Conservation (phyloP, 1,140 invertebrate genomes). For the Meteorus sp. region DNA sequence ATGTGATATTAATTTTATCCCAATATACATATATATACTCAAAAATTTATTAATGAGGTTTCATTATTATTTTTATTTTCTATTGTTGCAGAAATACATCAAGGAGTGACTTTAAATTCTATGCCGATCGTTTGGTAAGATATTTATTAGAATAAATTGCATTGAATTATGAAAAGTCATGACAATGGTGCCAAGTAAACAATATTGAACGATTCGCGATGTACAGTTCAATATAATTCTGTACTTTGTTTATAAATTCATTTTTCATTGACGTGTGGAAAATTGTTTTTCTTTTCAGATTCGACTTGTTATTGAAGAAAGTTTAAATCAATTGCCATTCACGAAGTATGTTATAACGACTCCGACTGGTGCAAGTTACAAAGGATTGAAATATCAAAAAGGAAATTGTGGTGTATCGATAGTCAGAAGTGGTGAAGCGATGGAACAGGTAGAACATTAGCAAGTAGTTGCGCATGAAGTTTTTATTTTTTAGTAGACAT, state of each 20-base stretch:
- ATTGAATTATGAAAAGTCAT: background rate
- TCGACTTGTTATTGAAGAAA: slow-evolving; percentile 93
- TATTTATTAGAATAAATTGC: background rate
- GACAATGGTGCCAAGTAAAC: background rate
- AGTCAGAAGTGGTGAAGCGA: slow-evolving; percentile 93
- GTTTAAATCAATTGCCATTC: slow-evolving; percentile 95
- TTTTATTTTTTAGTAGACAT: no score
- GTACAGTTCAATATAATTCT: background rate
- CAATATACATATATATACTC: background rate
- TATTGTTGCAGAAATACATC: slow-evolving; percentile 78
- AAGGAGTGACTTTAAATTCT: slow-evolving; percentile 97
- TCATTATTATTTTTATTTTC: slow-evolving; percentile 31
- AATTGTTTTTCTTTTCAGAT: slow-evolving; percentile 39
- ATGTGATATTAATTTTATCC: background rate
- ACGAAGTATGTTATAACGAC: slow-evolving; percentile 86
- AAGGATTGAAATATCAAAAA: slow-evolving; percentile 90
- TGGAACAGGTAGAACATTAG: slow-evolving; percentile 94
- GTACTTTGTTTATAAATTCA: background rate
- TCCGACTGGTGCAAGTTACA: slow-evolving; percentile 87
- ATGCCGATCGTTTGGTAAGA: slow-evolving; percentile 85
- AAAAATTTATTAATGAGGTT: slow-evolving; percentile 13
- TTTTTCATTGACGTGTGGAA: no score
- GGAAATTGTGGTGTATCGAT: slow-evolving; percentile 99
- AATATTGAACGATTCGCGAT: no score
- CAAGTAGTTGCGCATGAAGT: no score